Percentiles rank a stretch among this genome's conserved stretches.
Conservation (phyloP, 2,113 vertebrate genomes). For the Microtus oregoni region DNA sequence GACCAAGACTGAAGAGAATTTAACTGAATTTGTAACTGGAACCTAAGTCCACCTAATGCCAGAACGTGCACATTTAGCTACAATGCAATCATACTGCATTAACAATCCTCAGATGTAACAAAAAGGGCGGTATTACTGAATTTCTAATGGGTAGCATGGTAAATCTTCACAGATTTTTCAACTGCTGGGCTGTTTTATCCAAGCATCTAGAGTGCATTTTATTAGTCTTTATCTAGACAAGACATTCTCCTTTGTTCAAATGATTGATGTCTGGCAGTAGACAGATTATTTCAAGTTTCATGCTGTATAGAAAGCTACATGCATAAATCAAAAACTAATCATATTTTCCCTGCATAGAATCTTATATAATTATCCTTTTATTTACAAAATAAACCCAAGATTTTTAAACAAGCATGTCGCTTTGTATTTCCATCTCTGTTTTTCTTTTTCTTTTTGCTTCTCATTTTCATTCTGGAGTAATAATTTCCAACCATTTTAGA, state of each 20-base stretch:
- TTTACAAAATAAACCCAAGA: conserved; percentile 10
- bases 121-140: not conserved
- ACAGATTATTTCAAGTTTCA: conserved; percentile 11
- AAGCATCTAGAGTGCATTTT: not conserved
- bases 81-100: not conserved
- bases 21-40: not conserved
- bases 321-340: conserved; percentile 45
- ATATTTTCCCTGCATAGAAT: not conserved
- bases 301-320: not conserved
- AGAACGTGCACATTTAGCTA: not conserved
- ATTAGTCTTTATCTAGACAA: conserved; percentile 21
- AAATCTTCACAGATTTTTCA: not conserved
- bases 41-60: not conserved
- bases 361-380: conserved; percentile 26
- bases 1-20: not conserved
- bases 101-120: not conserved
- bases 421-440: not conserved
- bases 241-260: conserved; percentile 48
- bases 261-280: not conserved
- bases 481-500: conserved; percentile 7
- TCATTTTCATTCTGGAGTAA: conserved; percentile 30
- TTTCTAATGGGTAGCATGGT: not conserved
- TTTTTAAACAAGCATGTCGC: not conserved
- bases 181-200: not conserved
- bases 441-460: conserved; percentile 37